phyloP scores from a whole-genome alignment of 2,797 vertebrate species.

The Gymnodraco acuticeps region DNA sequence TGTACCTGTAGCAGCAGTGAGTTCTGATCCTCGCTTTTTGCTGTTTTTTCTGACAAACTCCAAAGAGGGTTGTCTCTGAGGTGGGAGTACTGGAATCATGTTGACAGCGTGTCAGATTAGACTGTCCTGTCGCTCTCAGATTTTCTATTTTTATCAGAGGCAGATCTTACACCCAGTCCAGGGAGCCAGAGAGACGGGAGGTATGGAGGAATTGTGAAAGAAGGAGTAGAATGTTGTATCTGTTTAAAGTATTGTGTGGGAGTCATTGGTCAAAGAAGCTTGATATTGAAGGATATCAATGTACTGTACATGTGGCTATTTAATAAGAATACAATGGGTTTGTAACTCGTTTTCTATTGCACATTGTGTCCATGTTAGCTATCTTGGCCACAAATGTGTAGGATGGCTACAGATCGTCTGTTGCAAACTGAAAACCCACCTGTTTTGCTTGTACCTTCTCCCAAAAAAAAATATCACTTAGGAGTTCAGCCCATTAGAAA shows the following conservation, averaged over 20 bases:
- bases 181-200: constrained; percentile 3
- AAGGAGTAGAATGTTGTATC: background rate
- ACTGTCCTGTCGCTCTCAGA: constrained; percentile 67
- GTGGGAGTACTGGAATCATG: constrained; percentile 64
- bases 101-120: constrained; percentile 79
- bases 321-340: background rate
- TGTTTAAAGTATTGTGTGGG: background rate
- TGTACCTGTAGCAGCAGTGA: constrained; percentile 37
- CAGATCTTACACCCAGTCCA: constrained; percentile 47
- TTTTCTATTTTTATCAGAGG: constrained; percentile 75
- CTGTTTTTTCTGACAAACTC: constrained; percentile 38
- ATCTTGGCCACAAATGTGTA: no score
- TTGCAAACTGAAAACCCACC: no score
- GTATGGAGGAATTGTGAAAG: constrained; percentile 7
- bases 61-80: constrained; percentile 33
- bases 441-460: no score
- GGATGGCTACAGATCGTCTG: no score
- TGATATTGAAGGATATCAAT: background rate
- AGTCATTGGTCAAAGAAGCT: constrained; percentile 12
- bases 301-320: background rate
- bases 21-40: constrained; percentile 21
- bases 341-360: background rate
- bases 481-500: no score
- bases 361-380: background rate
- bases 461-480: no score